Base-by-base conservation (phyloP, 2,113 vertebrate genomes). In the Hylia prasina region DNA sequence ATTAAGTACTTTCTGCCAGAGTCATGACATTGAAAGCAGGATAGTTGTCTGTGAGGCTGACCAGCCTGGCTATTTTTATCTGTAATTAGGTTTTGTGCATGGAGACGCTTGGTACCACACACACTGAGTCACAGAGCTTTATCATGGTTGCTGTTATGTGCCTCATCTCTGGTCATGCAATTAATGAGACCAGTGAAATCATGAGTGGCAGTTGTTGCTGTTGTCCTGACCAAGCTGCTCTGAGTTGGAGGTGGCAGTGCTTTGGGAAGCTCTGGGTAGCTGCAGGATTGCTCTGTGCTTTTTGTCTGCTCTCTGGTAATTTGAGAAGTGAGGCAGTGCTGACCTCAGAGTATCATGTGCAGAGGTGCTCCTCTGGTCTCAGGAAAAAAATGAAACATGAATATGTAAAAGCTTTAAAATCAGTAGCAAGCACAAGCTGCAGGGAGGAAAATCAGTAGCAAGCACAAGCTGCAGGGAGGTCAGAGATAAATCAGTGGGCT, bases 181-280 rank as follows among this genome's bases (percentile, higher is more conserved):
- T 53, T 89, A 51, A 68, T 44, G 40, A 51, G 18, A 15, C 5
- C 22, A 15, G 9, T 63, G 64, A 51, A 77, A 82, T 77, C 2
- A 3, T 9, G 27, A 90, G 23, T 2, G 3, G 25, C 30, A 25
- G 18, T 24, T 45, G 39, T 73, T 90, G 71, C 42, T 88, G 19
- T 31, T 70, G 45, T 65, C 92, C 31, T 76, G 51, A 71, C 35
- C 4, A 5, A 82, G 40, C 56, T 61, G 31, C n/a, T 53, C 37
- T 14, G 10, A 15, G 16, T 16, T 1, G 0, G 8, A 53, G 35
- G 16, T 42, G 7, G 17, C 30, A 44, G 48, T 1, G 6, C 42
- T 50, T 71, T 1, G 3, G 39, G 37, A 65, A 31, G 45, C 31
- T 60, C 48, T 51, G 18, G 13, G 30, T 22, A 50, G 35, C 45